Base-by-base conservation (phyloP, 2,888 invertebrate genomes). In the Tachystola acroxantha region DNA sequence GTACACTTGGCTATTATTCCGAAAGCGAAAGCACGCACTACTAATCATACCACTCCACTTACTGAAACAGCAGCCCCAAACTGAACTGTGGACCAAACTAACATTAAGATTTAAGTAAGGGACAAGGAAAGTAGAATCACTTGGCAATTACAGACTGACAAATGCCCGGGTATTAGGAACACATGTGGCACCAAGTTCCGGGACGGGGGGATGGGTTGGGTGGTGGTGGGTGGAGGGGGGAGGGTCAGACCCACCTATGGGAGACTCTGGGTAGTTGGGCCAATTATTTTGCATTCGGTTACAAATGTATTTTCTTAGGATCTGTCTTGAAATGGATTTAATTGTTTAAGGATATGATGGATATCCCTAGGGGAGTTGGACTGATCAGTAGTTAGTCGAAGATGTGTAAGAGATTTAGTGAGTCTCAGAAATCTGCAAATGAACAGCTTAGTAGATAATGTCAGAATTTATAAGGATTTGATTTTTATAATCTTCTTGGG, bases 91-190 rank as follows among this genome's bases (percentile, higher is more conserved):
- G 59, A 65, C 61, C 61, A 58, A 78, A 80, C 64, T 76, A 62
- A 67, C 81, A 81, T 82, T 85, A 84, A 82, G 79, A 78, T 76
- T 70, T 71, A 70, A 77, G 75, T 72, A 79, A 81, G 82, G 84
- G 80, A 74, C 78, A 76, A 63, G 50, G 70, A 71, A 76, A 78
- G 80, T 73, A 74, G 62, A 80, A 82, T 85, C 77, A 66, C 74
- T 79, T 84, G 53, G 84, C 79, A 80, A 85, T 86, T 86, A 86
- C 76, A 81, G 68, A 66, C 84, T 85, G 85, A 86, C 81, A 84
- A 86, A 86, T 86, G 86, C 62, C 69, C 57, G 79, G 84, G 59
- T 82, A 85, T 86, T 86, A 85, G 59, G 46, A 64, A 65, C 85
- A 86, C 85, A 86, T 86, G 86, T 86, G 86, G 60, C 78, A 53